Evolutionary conservation across 2,888 invertebrate genomes (phyloP).

Genomic region (Drosophila pseudotalamancana): DNA sequence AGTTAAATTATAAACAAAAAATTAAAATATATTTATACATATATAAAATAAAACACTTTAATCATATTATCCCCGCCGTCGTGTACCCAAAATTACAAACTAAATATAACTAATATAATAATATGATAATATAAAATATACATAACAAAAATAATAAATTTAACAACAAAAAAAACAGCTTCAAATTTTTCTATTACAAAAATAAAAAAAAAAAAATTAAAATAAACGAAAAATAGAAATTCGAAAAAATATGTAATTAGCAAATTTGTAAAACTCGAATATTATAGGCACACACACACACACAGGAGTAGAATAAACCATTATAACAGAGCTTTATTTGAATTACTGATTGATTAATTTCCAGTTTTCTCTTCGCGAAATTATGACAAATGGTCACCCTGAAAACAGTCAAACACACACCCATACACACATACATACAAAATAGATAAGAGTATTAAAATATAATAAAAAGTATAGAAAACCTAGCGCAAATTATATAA

Average conservation of each 20-base stretch:
- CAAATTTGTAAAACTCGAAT: constrained; percentile 67
- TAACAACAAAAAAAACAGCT: constrained; percentile 45
- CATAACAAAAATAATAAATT: constrained; percentile 19
- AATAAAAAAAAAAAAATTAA: constrained; percentile 13
- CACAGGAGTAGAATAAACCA: constrained; percentile 30
- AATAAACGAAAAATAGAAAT: constrained; percentile 38
- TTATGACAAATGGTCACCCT: constrained; percentile 6
- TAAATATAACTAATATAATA: constrained; percentile 34
- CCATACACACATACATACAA: constrained; percentile 31
- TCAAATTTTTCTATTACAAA: constrained; percentile 66
- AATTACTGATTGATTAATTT: neutral
- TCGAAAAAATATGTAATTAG: constrained; percentile 65
- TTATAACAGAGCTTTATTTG: constrained; percentile 8
- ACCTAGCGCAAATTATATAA: constrained; percentile 62
- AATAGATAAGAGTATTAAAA: constrained; percentile 23
- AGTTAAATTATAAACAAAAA: constrained; percentile 3
- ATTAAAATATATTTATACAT: constrained; percentile 8
- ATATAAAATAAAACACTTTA: constrained; percentile 64
- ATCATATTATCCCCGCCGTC: constrained; percentile 83
- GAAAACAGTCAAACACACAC: constrained; percentile 13
- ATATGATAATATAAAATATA: constrained; percentile 8
- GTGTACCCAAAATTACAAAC: constrained; percentile 77
- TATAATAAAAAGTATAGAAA: constrained; percentile 27
- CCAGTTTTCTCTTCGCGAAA: neutral
- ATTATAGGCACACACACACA: constrained; percentile 42